These are phyloP conservation scores for Dolichoris vasculosae DNA, from an alignment of 1,140 invertebrate species.

Conservation along the genomic window DNA sequence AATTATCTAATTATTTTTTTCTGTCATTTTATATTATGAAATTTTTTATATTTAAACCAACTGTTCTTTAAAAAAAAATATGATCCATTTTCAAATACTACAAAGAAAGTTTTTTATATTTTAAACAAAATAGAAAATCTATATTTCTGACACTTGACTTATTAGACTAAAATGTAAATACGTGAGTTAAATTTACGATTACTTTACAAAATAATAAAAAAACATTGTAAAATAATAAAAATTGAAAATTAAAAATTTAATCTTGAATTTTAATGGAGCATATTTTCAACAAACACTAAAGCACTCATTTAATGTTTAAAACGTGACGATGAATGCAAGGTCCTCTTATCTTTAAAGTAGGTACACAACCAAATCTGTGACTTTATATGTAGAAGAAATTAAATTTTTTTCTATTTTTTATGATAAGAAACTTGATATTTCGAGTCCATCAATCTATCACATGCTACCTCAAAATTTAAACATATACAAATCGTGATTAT, in stretches of 20 bases:
- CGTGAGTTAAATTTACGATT: constrained; percentile 4
- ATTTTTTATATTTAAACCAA: too few relatives aligned
- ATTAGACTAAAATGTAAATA: constrained; percentile 11
- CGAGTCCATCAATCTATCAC: neutral
- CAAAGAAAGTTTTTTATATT: neutral
- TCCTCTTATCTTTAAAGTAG: constrained; percentile 10
- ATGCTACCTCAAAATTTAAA: neutral
- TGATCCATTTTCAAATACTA: neutral
- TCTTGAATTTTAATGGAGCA: constrained; percentile 5
- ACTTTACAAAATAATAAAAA: constrained; percentile 16
- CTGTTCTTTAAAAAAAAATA: too few relatives aligned
- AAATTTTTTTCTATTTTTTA: constrained; percentile 1
- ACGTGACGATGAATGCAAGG: constrained; percentile 27
- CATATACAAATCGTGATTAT: neutral
- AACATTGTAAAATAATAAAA: constrained; percentile 22
- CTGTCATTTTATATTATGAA: too few relatives aligned
- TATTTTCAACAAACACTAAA: constrained; percentile 19
- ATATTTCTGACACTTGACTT: neutral
- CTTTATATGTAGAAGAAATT: constrained; percentile 12
- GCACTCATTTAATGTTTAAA: constrained; percentile 9
- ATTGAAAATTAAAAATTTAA: constrained; percentile 15
- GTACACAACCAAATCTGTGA: neutral
- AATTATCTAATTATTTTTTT: too few relatives aligned
- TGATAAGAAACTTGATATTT: neutral
- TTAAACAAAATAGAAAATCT: neutral